A percentile compares a stretch with the other conserved stretches of the same genome.
Evolutionary conservation across 2,113 vertebrate genomes (phyloP).

Genomic region (Mesitornis unicolor): DNA sequence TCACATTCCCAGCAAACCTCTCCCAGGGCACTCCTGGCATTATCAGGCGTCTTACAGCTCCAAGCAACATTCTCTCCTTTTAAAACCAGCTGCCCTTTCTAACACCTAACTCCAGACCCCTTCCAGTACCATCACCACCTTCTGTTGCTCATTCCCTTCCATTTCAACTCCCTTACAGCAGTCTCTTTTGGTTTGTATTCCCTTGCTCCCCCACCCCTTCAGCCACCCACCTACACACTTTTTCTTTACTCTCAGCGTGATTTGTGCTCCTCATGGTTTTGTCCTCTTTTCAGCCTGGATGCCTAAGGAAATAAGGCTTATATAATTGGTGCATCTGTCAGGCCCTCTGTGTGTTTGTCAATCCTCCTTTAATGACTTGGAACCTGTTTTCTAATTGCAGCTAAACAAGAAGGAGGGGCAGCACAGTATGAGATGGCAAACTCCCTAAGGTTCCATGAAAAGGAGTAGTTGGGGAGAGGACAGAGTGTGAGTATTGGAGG

Average conservation of each 20-base stretch:
- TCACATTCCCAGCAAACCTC: background rate
- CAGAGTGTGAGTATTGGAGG: background rate
- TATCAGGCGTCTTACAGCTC: background rate
- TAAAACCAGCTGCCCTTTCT: background rate
- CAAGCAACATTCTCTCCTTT: background rate
- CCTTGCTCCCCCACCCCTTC: background rate
- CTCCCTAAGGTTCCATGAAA: background rate
- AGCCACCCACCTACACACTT: background rate
- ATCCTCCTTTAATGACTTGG: background rate
- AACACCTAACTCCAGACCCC: background rate
- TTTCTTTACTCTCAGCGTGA: background rate
- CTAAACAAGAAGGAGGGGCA: background rate
- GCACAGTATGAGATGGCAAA: background rate
- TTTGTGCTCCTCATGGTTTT: background rate
- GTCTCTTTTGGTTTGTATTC: background rate
- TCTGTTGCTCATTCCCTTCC: background rate
- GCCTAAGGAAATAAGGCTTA: constrained; percentile 10
- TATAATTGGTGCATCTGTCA: constrained; percentile 35
- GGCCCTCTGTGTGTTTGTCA: background rate
- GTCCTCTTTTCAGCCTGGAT: constrained; percentile 10
- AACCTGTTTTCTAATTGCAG: background rate
- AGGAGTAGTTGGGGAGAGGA: background rate
- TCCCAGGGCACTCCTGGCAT: background rate
- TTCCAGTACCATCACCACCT: background rate
- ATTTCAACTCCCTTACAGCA: background rate